phyloP scores from a whole-genome alignment of 2,113 vertebrate species.

The Amblyopsis rosae region DNA sequence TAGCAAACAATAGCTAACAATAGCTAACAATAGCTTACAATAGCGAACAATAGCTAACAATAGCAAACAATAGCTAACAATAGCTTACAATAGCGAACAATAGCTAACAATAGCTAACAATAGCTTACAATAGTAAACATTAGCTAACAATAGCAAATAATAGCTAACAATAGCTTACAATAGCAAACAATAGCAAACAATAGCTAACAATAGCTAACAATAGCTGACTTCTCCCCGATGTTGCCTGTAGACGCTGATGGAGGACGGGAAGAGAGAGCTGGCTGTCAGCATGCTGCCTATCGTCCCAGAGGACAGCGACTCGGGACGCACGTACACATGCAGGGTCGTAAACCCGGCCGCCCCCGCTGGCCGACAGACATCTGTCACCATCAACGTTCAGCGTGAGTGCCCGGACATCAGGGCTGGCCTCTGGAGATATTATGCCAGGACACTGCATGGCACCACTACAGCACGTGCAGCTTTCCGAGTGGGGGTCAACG shows the following conservation, averaged over 20 bases:
- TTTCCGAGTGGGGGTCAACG: no score
- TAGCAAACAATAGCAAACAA: no score
- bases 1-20: no score
- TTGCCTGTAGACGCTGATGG: slow-evolving; percentile 72
- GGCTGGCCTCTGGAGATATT: not conserved
- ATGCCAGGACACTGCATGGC: not conserved
- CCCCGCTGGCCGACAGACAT: slow-evolving; percentile 84
- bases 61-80: no score
- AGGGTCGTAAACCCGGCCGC: slow-evolving; percentile 84
- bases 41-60: no score
- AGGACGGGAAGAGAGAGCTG: slow-evolving; percentile 78
- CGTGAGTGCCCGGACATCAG: slow-evolving; percentile 74
- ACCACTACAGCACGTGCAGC: not conserved
- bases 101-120: no score
- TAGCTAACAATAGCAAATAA: no score
- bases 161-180: slow-evolving; percentile 8
- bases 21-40: no score
- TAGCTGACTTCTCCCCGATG: not conserved
- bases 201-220: slow-evolving; percentile 4
- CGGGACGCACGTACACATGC: slow-evolving; percentile 85
- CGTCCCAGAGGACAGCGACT: slow-evolving; percentile 81
- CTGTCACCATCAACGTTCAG: slow-evolving; percentile 85
- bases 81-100: no score
- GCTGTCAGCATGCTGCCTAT: slow-evolving; percentile 84
- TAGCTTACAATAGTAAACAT: no score